These are phyloP conservation scores for Idaea dimidiata DNA, from an alignment of 2,888 invertebrate genomes.

Conservation along the genomic window DNA sequence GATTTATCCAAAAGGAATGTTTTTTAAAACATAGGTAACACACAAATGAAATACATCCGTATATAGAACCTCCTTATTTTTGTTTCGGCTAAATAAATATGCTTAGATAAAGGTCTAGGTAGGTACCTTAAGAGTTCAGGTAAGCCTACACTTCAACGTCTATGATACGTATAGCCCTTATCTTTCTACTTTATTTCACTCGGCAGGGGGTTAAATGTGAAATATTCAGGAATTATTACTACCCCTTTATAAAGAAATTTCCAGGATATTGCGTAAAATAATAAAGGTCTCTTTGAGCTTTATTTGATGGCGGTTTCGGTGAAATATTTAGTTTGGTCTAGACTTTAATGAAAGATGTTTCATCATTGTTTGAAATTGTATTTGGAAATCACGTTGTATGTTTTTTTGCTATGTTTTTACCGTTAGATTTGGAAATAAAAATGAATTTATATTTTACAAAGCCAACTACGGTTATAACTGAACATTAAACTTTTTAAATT, in stretches of 20 bases:
- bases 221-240: background rate
- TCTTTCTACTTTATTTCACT: background rate
- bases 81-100: slow-evolving; percentile 6
- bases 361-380: no score
- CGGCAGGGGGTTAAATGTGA: background rate
- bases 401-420: no score
- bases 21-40: background rate
- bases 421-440: no score
- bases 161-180: background rate
- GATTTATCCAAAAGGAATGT: no score
- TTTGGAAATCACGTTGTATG: no score
- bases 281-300: background rate
- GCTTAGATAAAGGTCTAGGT: no score
- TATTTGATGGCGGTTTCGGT: background rate
- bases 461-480: no score
- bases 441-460: no score
- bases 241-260: background rate
- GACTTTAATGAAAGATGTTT: background rate
- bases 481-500: no score
- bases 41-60: background rate
- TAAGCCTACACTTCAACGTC: no score
- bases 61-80: background rate
- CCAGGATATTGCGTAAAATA: background rate
- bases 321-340: background rate
- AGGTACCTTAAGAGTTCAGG: no score